phyloP scores from a whole-genome alignment of 2,888 invertebrate species.

The Nemoura dubitans region DNA sequence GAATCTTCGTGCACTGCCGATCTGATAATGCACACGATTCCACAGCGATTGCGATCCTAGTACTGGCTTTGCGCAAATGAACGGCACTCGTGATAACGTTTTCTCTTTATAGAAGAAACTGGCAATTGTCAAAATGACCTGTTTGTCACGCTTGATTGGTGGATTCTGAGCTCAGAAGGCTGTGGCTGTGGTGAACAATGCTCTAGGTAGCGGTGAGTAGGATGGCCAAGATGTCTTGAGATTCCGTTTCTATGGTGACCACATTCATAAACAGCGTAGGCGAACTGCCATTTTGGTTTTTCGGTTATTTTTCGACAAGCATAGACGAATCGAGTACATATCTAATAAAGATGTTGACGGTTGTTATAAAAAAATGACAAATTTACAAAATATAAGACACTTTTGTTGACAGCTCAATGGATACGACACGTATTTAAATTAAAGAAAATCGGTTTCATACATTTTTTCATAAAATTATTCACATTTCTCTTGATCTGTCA shows the following conservation, averaged over 20 bases:
- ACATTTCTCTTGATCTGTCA: not conserved
- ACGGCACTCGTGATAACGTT: not conserved
- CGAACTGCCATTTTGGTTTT: not conserved
- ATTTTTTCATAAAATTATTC: not conserved
- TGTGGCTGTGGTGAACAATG: not conserved
- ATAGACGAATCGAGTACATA: too few relatives aligned
- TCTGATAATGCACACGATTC: not conserved
- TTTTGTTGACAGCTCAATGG: not conserved
- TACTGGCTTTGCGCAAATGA: not conserved
- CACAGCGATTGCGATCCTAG: not conserved
- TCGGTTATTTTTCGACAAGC: not conserved
- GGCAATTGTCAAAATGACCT: constrained; percentile 29
- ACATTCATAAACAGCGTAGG: too few relatives aligned
- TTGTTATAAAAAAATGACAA: not conserved
- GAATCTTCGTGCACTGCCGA: not conserved
- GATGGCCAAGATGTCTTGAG: not conserved
- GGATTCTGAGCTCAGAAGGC: not conserved
- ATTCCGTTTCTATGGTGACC: not conserved
- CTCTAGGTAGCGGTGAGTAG: not conserved
- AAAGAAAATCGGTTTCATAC: not conserved
- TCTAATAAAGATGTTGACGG: not conserved
- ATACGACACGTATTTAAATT: not conserved
- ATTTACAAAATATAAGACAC: not conserved
- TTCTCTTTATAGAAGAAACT: constrained; percentile 38
- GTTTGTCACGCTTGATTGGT: constrained; percentile 18